These are phyloP conservation scores for Alosa alosa DNA, from an alignment of 2,113 vertebrate species.

Conservation along the genomic window DNA sequence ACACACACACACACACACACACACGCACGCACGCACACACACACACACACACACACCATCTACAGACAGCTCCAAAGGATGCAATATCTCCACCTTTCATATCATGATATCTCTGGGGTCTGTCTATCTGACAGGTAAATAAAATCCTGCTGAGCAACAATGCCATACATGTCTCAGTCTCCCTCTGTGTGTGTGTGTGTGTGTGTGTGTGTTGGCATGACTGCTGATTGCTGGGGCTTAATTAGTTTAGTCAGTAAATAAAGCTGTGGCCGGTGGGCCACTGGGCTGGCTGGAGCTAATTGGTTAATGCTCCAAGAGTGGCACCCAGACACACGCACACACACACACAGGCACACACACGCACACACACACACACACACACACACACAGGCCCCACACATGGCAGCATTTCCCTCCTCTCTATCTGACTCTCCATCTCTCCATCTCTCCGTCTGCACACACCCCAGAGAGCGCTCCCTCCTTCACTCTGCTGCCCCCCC, in stretches of 20 bases:
- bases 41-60: background rate
- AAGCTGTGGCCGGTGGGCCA: constrained; percentile 43
- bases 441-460: background rate
- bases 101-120: background rate
- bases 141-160: background rate
- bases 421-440: background rate
- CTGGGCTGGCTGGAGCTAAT: constrained; percentile 35
- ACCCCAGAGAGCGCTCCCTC: background rate
- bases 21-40: background rate
- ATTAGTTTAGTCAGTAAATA: constrained; percentile 51
- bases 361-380: background rate
- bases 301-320: constrained; percentile 49
- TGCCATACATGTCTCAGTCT: background rate
- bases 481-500: background rate
- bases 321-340: constrained; percentile 20
- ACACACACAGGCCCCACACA: background rate
- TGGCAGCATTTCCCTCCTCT: background rate
- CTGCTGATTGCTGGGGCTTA: constrained; percentile 28
- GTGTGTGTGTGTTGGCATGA: constrained; percentile 14
- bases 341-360: background rate
- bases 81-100: background rate
- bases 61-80: background rate
- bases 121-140: background rate
- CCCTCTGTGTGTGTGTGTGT: constrained; percentile 26
- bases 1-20: background rate